These are phyloP conservation scores for Formica exsecta DNA, from an alignment of 1,140 invertebrate species.

Conservation along the genomic window DNA sequence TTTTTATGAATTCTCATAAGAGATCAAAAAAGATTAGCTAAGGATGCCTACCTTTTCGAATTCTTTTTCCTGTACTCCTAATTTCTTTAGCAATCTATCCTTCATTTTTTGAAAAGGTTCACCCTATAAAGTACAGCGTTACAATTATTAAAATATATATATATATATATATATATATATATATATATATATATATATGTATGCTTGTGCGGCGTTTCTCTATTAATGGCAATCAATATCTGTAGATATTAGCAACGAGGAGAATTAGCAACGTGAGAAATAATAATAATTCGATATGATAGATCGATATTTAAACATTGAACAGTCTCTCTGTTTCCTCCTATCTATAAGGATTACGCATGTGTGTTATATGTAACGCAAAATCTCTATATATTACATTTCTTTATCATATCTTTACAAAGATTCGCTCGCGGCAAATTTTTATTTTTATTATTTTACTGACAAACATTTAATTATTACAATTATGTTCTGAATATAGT, in stretches of 20 bases:
- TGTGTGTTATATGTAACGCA: neutral
- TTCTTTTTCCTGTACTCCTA: too few relatives aligned
- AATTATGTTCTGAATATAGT: neutral
- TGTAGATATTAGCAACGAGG: neutral
- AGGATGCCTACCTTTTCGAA: too few relatives aligned
- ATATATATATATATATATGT: neutral
- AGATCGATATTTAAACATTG: neutral
- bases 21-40: too few relatives aligned
- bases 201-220: constrained; percentile 3
- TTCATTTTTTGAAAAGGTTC: too few relatives aligned
- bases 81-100: too few relatives aligned
- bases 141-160: too few relatives aligned
- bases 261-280: constrained; percentile 18
- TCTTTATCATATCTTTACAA: neutral
- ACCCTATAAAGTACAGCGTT: too few relatives aligned
- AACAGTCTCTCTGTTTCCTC: neutral
- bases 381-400: neutral
- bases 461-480: neutral
- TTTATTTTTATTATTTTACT: neutral
- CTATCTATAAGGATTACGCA: neutral
- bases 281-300: neutral
- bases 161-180: too few relatives aligned
- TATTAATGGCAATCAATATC: constrained; percentile 58
- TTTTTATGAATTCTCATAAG: too few relatives aligned
- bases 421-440: too few relatives aligned